Base-by-base conservation (phyloP, 1,140 invertebrate species). In the Ephestia elutella region DNA sequence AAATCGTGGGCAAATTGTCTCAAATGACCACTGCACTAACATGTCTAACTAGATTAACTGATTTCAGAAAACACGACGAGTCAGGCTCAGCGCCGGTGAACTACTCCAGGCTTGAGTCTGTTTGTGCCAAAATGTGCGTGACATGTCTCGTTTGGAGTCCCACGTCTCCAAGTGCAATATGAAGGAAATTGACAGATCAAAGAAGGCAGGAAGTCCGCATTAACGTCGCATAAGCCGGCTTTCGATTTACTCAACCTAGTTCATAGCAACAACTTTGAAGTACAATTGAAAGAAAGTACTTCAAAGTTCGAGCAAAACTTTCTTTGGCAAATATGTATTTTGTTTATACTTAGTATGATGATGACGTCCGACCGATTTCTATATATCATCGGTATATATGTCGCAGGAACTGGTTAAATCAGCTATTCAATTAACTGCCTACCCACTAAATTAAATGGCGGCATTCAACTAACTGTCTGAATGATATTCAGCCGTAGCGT, bases 21-120 rank as follows among this genome's bases (percentile, higher is more conserved):
- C 71, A 84, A 83, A 82, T 81, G 69, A 75, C 72, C 71, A 68
- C 71, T 68, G 66, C 79, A 74, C 68, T 75, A 75, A 78, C 70
- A 74, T 79, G 73, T 73, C 73, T 83, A 80, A 85, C 67, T 67
- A 70, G 68, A 81, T 86, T 86, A 86, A 71, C 74, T 71, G 77
- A 80, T 79, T 82, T 84, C 67, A 82, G 68, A 69, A 71, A 78
- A 76, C 74, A 72, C 70, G 68, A 65, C 35, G 59, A 54, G 61
- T 49, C 49, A 32, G 54, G 18, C n/a, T 19, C 20, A 10, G n/a
- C 19, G 51, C 13, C 28, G 19, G 48, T 49, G 49, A 18, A 54
- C 4, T 48, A 56, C 56, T 53, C 17, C 57, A n/a, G 35, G 15
- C 4, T 13, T 30, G 17, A 49, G n/a, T 54, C 38, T 44, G 50